Base-by-base conservation (phyloP, 2,888 invertebrate genomes). In the Diachrysia chrysitis region DNA sequence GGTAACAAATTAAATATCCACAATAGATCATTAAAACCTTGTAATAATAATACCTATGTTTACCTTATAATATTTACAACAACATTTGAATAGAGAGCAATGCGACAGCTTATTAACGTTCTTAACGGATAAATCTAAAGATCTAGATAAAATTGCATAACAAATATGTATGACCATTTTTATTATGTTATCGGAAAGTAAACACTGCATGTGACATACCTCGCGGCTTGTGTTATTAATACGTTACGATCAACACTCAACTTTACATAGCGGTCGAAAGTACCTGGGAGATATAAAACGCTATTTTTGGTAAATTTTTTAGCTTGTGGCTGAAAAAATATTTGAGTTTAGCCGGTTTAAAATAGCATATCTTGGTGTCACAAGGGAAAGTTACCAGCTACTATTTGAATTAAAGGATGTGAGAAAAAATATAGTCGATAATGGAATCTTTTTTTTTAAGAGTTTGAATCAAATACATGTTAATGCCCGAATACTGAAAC, bases 141-240 rank as follows among this genome's bases (percentile, higher is more conserved):
- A 48, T 17, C 48, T 21, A 21, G 48, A 51, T 51, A 51, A 51
- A 48, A 51, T 51, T 51, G 19, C 48, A 51, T 51, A 51, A 51
- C 48, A 3, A 9, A 51, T 19, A 51, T 51, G 10, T 51, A 19
- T 21, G 48, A 19, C 48, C 21, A 21, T 51, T 76, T 51, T 58
- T 48, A 63, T 71, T 58, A 32, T 63, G 58, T 58, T 64, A 67
- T 83, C 78, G 60, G 66, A 83, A 75, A 74, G 76, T 79, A 83
- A 82, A 81, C 79, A 79, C 71, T 54, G 56, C 60, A 61, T 75
- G 72, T 77, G 81, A 75, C 71, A 81, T 69, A 71, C 72, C 71
- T 69, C 74, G 65, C 64, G 54, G 51, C 58, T 69, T 58, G 69
- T 81, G 81, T 69, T 85, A 85, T 79, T 84, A 82, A 82, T 84